These are phyloP conservation scores for Dione juno DNA, from an alignment of 2,888 invertebrate genomes.

Conservation along the genomic window DNA sequence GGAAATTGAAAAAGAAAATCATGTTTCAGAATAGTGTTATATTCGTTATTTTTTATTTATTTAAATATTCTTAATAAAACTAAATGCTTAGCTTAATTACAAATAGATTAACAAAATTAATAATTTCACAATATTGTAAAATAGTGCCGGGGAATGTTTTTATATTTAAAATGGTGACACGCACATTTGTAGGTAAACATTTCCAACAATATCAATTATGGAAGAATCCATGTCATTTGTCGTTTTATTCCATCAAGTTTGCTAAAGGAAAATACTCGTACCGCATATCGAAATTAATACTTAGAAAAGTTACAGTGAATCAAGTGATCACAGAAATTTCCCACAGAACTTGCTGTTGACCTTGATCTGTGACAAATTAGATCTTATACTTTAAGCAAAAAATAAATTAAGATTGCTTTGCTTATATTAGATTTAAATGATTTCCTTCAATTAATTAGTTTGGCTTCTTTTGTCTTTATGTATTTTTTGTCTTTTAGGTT, in stretches of 20 bases:
- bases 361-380: conserved; percentile 30
- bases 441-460: neutral
- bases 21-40: too few relatives aligned
- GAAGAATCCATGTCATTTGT: conserved; percentile 12
- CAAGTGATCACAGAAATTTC: conserved; percentile 35
- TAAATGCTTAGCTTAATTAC: neutral
- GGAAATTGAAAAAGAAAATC: too few relatives aligned
- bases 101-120: neutral
- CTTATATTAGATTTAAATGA: neutral
- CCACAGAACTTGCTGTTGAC: conserved; percentile 31
- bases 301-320: conserved; percentile 30
- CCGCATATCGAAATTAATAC: conserved; percentile 18
- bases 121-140: neutral
- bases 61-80: too few relatives aligned
- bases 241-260: conserved; percentile 15
- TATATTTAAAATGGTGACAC: neutral
- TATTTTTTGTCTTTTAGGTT: too few relatives aligned
- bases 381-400: neutral
- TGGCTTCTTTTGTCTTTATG: too few relatives aligned
- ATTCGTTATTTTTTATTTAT: neutral
- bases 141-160: neutral
- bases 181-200: neutral
- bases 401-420: neutral
- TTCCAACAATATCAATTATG: conserved; percentile 11
- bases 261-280: neutral